Evolutionary conservation across 2,113 vertebrate genomes (phyloP).

Genomic region (Hymenochirus boettgeri): DNA sequence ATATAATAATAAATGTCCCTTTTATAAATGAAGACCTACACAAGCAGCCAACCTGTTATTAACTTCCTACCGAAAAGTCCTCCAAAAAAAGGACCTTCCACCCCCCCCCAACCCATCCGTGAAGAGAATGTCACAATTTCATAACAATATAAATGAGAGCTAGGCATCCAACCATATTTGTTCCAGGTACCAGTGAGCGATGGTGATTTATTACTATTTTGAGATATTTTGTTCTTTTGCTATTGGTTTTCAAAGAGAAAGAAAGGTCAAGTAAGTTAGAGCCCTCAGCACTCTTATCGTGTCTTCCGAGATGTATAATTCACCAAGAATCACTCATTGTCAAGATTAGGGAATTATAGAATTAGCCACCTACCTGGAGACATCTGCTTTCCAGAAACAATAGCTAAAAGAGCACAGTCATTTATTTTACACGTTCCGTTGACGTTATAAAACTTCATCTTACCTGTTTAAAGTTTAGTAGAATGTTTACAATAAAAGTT

Average conservation of each 20-base stretch:
- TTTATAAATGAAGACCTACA: slow-evolving; percentile 9
- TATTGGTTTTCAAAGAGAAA: slow-evolving; percentile 57
- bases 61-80: slow-evolving; percentile 27
- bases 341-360: slow-evolving; percentile 9
- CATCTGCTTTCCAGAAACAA: too few relatives aligned
- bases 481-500: too few relatives aligned
- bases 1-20: slow-evolving; percentile 17
- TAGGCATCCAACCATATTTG: slow-evolving; percentile 37
- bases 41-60: slow-evolving; percentile 5
- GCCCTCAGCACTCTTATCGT: slow-evolving; percentile 48
- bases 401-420: too few relatives aligned
- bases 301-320: slow-evolving; percentile 19
- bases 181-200: slow-evolving; percentile 42
- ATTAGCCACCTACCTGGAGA: background rate
- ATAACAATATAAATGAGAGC: slow-evolving; percentile 55
- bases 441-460: too few relatives aligned
- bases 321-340: slow-evolving; percentile 12
- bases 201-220: slow-evolving; percentile 66
- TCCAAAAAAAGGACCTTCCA: slow-evolving; percentile 12
- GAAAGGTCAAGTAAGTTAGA: slow-evolving; percentile 55
- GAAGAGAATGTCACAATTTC: slow-evolving; percentile 51
- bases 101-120: slow-evolving; percentile 44
- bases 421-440: too few relatives aligned
- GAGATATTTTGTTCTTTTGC: slow-evolving; percentile 61
- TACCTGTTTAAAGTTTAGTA: too few relatives aligned